Conservation (phyloP, 2,797 vertebrate species). For the Amblyopsis hoosieri region DNA sequence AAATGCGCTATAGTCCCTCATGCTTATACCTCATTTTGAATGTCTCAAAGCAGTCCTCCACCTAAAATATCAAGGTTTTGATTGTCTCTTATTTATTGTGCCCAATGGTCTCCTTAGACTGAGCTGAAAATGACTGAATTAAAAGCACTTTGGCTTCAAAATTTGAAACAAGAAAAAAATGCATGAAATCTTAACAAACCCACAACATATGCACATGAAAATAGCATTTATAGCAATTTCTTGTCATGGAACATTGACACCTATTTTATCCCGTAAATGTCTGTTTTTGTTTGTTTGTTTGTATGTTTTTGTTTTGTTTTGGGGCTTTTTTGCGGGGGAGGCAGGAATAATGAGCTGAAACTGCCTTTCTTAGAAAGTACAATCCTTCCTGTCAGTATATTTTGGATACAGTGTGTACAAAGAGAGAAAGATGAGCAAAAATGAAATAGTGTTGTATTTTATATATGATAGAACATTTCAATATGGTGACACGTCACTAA, state of each 20-base stretch:
- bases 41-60: slow-evolving; percentile 40
- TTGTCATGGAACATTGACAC: slow-evolving; percentile 47
- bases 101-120: slow-evolving; percentile 47
- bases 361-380: slow-evolving; percentile 78
- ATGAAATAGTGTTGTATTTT: slow-evolving; percentile 93
- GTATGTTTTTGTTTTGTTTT: slow-evolving; percentile 43
- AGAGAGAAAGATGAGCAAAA: slow-evolving; percentile 77
- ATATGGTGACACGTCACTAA: slow-evolving; percentile 93
- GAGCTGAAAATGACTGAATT: slow-evolving; percentile 74
- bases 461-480: slow-evolving; percentile 93
- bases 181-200: slow-evolving; percentile 60
- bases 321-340: slow-evolving; percentile 31
- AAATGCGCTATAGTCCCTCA: slow-evolving; percentile 26
- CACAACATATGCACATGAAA: slow-evolving; percentile 55
- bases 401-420: slow-evolving; percentile 84
- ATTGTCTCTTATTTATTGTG: slow-evolving; percentile 33
- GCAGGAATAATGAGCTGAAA: slow-evolving; percentile 76
- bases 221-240: slow-evolving; percentile 40
- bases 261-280: slow-evolving; percentile 59
- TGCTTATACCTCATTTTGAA: slow-evolving; percentile 67
- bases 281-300: slow-evolving; percentile 46
- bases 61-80: slow-evolving; percentile 40
- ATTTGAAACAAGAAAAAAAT: slow-evolving; percentile 34
- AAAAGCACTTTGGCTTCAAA: slow-evolving; percentile 71
- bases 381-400: slow-evolving; percentile 81